A percentile compares a stretch with the other conserved stretches of the same genome.
Evolutionary conservation across 2,797 vertebrate genomes (phyloP).

Genomic region (Gymnoscopelus braueri): DNA sequence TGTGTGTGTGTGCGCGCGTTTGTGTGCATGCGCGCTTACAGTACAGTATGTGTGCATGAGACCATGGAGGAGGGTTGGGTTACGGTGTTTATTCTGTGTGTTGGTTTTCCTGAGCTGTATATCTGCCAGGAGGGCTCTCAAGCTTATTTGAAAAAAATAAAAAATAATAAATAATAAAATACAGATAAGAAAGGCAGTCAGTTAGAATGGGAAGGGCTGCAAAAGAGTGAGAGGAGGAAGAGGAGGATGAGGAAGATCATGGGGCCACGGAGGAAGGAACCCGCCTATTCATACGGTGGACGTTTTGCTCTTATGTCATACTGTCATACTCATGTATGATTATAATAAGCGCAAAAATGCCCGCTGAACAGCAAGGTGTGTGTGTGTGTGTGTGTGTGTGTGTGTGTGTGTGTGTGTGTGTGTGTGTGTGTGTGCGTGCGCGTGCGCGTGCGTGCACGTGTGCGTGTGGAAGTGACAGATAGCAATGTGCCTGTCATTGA

Average conservation of each 20-base stretch:
- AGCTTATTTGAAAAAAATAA: constrained; percentile 21
- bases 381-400: too few relatives aligned
- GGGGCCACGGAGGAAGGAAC: too few relatives aligned
- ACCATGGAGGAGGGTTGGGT: neutral
- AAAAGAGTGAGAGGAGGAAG: neutral
- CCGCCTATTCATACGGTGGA: too few relatives aligned
- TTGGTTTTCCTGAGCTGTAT: constrained; percentile 46
- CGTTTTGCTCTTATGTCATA: too few relatives aligned
- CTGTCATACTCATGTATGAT: too few relatives aligned
- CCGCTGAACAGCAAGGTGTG: too few relatives aligned
- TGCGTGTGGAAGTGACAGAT: constrained; percentile 15
- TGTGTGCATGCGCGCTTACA: constrained; percentile 7
- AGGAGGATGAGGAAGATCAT: neutral
- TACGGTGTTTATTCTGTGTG: constrained; percentile 41
- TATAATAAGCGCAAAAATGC: too few relatives aligned
- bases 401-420: too few relatives aligned
- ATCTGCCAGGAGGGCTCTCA: constrained; percentile 35
- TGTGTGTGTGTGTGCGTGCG: too few relatives aligned
- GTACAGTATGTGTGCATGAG: neutral
- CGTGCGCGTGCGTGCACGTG: too few relatives aligned
- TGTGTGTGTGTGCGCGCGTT: constrained; percentile 6
- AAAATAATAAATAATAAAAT: too few relatives aligned
- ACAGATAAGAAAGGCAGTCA: constrained; percentile 8
- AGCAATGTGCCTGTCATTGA: constrained; percentile 46
- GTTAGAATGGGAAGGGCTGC: constrained; percentile 19